Evolutionary conservation across 2,113 vertebrate species (phyloP).

Genomic region (Sitta europaea): DNA sequence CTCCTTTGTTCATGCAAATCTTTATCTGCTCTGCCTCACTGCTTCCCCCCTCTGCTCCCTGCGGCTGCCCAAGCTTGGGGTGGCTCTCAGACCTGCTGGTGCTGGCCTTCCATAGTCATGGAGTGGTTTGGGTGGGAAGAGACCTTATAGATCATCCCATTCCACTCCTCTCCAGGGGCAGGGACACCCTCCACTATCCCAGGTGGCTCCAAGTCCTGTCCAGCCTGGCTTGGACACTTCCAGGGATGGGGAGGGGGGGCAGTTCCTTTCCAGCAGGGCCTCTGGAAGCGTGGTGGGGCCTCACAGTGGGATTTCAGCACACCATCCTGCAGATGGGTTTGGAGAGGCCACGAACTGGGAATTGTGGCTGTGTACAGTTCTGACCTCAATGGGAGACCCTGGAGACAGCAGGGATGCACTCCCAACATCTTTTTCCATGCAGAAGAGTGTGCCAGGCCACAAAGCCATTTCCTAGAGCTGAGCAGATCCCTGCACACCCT

Average conservation of each 20-base stretch:
- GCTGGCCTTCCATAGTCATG: not conserved
- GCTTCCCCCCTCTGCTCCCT: not conserved
- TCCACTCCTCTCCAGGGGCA: not conserved
- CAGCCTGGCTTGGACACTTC: not conserved
- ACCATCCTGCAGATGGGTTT: not conserved
- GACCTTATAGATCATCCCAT: not conserved
- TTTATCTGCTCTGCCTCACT: not conserved
- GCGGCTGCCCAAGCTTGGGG: not conserved
- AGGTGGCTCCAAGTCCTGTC: fast-evolving
- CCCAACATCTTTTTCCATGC: not conserved
- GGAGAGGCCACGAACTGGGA: fast-evolving
- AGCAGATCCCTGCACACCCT: not conserved
- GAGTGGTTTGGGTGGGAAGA: not conserved
- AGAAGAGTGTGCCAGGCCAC: not conserved
- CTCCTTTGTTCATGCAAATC: slow-evolving; percentile 12
- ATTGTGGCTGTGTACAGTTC: not conserved
- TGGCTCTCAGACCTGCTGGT: not conserved
- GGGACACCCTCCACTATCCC: not conserved
- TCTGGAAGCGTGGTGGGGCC: fast-evolving
- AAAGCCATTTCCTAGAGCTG: not conserved
- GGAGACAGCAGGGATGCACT: not conserved
- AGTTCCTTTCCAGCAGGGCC: not conserved
- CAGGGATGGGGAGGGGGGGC: not conserved
- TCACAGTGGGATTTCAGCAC: not conserved
- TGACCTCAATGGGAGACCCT: fast-evolving